These are phyloP conservation scores for Lycocerus yunnanus DNA, from an alignment of 2,888 invertebrate species.

Conservation along the genomic window DNA sequence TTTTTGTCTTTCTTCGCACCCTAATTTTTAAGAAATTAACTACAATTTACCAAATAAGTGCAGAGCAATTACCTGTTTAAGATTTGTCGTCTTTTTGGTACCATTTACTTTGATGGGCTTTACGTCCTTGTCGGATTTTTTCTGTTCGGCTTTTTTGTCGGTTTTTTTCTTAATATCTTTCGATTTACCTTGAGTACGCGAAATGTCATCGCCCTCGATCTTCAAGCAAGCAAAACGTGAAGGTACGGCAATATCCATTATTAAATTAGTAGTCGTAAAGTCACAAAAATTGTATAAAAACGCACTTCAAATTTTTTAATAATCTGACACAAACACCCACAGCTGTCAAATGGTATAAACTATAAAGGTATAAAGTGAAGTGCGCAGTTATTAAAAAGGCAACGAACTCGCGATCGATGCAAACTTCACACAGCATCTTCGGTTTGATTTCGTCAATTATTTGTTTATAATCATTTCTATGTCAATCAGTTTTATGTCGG, in stretches of 20 bases:
- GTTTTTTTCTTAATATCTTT: slow-evolving; percentile 45
- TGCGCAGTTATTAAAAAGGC: background rate
- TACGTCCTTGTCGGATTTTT: slow-evolving; percentile 29
- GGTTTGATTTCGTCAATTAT: background rate
- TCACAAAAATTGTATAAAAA: background rate
- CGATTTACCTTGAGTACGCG: slow-evolving; percentile 52
- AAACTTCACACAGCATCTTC: background rate
- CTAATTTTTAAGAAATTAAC: background rate
- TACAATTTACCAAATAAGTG: background rate
- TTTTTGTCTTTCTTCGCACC: slow-evolving; percentile 50
- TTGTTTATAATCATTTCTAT: background rate
- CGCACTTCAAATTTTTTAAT: background rate
- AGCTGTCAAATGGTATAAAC: background rate
- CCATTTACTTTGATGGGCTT: slow-evolving; percentile 12
- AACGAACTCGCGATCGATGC: background rate
- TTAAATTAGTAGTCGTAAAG: slow-evolving; percentile 18
- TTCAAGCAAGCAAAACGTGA: slow-evolving; percentile 76
- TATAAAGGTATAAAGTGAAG: background rate
- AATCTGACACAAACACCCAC: background rate
- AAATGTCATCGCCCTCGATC: slow-evolving; percentile 73
- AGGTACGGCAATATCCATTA: slow-evolving; percentile 70
- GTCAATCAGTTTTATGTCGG: background rate
- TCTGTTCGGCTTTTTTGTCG: slow-evolving; percentile 30
- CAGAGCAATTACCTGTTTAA: slow-evolving; percentile 6
- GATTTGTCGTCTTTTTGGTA: slow-evolving; percentile 8